These are phyloP conservation scores for Spilarctia lutea DNA, from an alignment of 2,888 invertebrate genomes.

Conservation along the genomic window DNA sequence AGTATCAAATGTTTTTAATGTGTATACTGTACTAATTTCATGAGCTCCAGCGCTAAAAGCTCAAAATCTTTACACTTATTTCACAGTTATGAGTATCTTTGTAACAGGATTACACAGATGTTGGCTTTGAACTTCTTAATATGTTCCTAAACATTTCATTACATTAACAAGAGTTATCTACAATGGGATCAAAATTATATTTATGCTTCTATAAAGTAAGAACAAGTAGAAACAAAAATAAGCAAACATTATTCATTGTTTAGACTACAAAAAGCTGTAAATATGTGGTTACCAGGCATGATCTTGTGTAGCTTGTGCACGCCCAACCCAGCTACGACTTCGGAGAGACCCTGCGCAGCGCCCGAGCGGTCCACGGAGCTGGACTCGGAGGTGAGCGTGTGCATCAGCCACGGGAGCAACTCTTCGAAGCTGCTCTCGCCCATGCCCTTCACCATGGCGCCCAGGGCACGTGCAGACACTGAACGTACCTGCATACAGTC, in stretches of 20 bases:
- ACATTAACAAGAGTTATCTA: no score
- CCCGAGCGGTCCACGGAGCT: constrained; percentile 98
- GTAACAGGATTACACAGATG: no score
- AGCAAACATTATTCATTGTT: no score
- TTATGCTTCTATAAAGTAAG: no score
- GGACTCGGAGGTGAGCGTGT: constrained; percentile 97
- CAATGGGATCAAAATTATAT: no score
- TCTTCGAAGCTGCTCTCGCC: constrained; percentile 98
- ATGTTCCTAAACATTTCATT: no score
- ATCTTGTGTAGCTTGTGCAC: constrained; percentile 97
- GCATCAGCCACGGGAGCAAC: constrained; percentile 99
- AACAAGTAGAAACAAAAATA: no score
- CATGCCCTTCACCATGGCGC: constrained; percentile 99
- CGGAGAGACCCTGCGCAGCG: constrained; percentile 98
- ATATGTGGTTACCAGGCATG: constrained; percentile 91
- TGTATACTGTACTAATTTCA: neutral
- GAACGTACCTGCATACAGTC: constrained; percentile 90
- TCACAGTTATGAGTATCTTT: no score
- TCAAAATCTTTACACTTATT: no score
- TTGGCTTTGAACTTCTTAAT: no score
- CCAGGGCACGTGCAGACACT: constrained; percentile 97
- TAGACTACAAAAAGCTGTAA: neutral
- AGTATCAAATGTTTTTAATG: neutral
- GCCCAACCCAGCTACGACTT: constrained; percentile 98
- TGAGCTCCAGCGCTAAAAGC: no score